A percentile compares a stretch with the other conserved stretches of the same genome.
phyloP scores from a whole-genome alignment of 2,888 invertebrate species.

The Germaria angustata region DNA sequence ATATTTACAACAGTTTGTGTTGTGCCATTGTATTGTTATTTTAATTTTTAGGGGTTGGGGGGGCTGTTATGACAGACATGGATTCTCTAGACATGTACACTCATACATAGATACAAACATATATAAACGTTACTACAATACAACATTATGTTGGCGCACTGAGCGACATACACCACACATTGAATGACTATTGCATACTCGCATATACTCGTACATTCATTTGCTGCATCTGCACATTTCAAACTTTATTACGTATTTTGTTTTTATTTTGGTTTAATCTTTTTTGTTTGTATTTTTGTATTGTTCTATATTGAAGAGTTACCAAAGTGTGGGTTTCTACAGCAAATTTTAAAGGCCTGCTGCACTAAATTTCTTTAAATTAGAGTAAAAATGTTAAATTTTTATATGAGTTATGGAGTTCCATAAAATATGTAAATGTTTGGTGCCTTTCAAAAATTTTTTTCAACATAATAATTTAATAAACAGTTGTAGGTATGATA shows the following conservation, averaged over 20 bases:
- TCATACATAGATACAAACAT: no score
- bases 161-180: background rate
- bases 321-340: background rate
- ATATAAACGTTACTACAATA: constrained; percentile 9
- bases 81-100: constrained; percentile 44
- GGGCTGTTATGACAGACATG: constrained; percentile 49
- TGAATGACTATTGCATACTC: constrained; percentile 6
- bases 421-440: no score
- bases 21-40: constrained; percentile 26
- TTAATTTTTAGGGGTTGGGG: constrained; percentile 20
- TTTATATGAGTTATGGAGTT: no score
- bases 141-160: background rate
- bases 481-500: no score
- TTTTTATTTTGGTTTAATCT: background rate
- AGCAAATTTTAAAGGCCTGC: no score
- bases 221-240: constrained; percentile 40
- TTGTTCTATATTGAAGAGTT: constrained; percentile 2
- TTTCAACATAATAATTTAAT: no score
- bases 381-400: no score
- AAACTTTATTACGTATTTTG: background rate
- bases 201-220: no score
- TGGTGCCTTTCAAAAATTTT: no score
- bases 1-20: constrained; percentile 38
- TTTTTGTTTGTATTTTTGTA: background rate
- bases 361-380: no score